Conservation (phyloP, 2,113 vertebrate genomes). For the Chauna torquata region DNA sequence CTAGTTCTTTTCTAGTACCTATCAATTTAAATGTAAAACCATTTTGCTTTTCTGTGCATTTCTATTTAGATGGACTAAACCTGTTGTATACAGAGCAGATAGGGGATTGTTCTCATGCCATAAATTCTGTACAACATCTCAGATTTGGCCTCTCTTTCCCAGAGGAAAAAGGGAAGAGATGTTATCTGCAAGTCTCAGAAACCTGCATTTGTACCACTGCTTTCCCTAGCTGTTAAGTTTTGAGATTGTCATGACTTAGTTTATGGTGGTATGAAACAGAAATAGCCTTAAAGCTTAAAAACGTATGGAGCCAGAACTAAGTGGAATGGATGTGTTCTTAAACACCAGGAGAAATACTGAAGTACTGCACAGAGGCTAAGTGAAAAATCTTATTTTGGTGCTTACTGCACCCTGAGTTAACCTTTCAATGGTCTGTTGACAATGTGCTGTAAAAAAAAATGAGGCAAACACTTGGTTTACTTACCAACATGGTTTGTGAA, state of each 20-base stretch:
- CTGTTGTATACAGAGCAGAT: background rate
- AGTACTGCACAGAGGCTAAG: constrained; percentile 31
- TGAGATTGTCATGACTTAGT: background rate
- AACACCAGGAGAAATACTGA: background rate
- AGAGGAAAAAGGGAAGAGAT: background rate
- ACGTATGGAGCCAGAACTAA: background rate
- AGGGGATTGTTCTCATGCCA: background rate
- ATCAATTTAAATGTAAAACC: background rate
- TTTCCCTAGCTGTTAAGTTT: background rate
- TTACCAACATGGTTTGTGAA: constrained; percentile 27
- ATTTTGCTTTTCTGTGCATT: background rate
- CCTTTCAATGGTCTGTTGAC: background rate
- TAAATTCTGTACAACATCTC: background rate
- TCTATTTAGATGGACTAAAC: background rate
- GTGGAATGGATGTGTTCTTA: background rate
- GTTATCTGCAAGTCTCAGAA: background rate
- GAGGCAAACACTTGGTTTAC: constrained; percentile 15
- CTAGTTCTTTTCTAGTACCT: background rate
- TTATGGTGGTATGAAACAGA: background rate
- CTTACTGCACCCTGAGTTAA: constrained; percentile 19
- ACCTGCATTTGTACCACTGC: background rate
- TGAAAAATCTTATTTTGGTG: constrained; percentile 21
- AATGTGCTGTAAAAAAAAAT: constrained; percentile 24
- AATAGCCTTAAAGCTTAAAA: background rate
- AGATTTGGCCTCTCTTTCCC: background rate